Percentiles rank a stretch among this genome's conserved stretches.
Conservation (phyloP, 2,888 invertebrate species). For the Apamea anceps region DNA sequence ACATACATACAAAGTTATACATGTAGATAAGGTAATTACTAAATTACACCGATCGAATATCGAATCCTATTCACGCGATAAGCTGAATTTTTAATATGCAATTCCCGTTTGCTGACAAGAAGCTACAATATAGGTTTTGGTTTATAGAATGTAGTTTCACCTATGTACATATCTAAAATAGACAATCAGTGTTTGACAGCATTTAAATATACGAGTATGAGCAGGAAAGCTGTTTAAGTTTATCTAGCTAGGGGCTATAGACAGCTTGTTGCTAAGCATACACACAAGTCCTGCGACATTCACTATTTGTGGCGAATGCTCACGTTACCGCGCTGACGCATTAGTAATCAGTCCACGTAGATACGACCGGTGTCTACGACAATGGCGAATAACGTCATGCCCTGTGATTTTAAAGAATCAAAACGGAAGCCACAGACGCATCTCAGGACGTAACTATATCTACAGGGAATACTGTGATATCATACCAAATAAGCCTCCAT, state of each 20-base stretch:
- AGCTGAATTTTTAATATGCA: constrained; percentile 47
- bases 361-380: constrained; percentile 76
- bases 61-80: constrained; percentile 41
- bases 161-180: constrained; percentile 1
- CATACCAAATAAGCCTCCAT: constrained; percentile 70
- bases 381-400: constrained; percentile 84
- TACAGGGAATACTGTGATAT: constrained; percentile 67
- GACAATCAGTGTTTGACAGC: constrained; percentile 9
- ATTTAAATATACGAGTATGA: constrained; percentile 27
- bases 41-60: constrained; percentile 39
- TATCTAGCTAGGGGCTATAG: constrained; percentile 44
- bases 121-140: neutral
- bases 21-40: constrained; percentile 45
- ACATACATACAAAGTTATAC: constrained; percentile 23
- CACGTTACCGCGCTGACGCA: constrained; percentile 55
- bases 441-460: constrained; percentile 72
- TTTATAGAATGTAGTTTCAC: constrained; percentile 14
- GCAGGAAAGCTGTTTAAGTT: constrained; percentile 42
- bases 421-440: constrained; percentile 80
- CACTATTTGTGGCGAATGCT: constrained; percentile 53
- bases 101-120: constrained; percentile 11
- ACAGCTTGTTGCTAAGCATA: constrained; percentile 55
- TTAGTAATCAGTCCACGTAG: constrained; percentile 81
- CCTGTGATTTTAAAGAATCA: constrained; percentile 80
- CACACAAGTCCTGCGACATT: constrained; percentile 48